Percentiles rank a stretch among this genome's conserved stretches.
These are phyloP conservation scores for Passer domesticus DNA, from an alignment of 2,113 vertebrate genomes.

Conservation along the genomic window DNA sequence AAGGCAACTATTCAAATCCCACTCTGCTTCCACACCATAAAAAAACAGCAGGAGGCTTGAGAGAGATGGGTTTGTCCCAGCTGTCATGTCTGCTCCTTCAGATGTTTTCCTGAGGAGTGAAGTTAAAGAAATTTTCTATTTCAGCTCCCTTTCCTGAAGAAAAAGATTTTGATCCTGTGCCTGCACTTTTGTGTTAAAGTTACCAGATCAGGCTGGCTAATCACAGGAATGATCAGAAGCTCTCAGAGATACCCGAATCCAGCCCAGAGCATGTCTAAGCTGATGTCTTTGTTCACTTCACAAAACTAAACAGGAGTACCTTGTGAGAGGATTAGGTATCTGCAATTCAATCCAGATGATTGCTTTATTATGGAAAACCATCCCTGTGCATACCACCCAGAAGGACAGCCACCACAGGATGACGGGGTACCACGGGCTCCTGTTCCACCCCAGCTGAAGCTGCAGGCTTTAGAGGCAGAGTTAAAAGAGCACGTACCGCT, in stretches of 20 bases:
- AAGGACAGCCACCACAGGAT: neutral
- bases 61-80: neutral
- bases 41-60: neutral
- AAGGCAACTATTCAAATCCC: neutral
- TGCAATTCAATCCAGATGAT: slow-evolving; percentile 66
- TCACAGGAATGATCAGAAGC: slow-evolving; percentile 31
- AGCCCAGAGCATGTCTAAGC: neutral
- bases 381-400: slow-evolving; percentile 42
- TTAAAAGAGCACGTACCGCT: slow-evolving; percentile 40
- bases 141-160: neutral
- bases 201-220: slow-evolving; percentile 21
- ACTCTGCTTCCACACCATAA: neutral
- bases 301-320: slow-evolving; percentile 58
- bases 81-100: neutral
- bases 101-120: neutral
- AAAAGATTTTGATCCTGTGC: neutral
- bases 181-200: slow-evolving; percentile 31
- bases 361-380: slow-evolving; percentile 64
- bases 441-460: neutral
- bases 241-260: slow-evolving; percentile 30
- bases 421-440: neutral
- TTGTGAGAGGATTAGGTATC: slow-evolving; percentile 64
- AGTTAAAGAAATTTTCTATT: neutral
- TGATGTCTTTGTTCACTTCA: slow-evolving; percentile 60
- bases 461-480: slow-evolving; percentile 32